Percentiles rank a stretch among this genome's conserved stretches.
Conservation (phyloP, 2,888 invertebrate genomes). For the Ernsta delagoae region DNA sequence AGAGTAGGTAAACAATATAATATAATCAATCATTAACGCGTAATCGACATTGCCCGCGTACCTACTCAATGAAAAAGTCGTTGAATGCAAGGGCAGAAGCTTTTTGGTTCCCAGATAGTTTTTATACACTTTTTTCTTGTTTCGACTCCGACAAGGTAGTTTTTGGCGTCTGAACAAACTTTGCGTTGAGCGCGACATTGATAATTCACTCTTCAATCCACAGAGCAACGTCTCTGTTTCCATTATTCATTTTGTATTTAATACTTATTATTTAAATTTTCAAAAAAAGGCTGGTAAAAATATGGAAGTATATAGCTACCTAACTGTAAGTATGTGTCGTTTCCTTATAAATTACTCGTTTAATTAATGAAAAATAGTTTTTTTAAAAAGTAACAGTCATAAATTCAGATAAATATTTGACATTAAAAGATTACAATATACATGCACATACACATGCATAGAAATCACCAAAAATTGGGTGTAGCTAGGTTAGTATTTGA, state of each 20-base stretch:
- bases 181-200: conserved; percentile 72
- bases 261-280: too few species aligned
- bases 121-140: conserved; percentile 56
- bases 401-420: too few species aligned
- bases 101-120: conserved; percentile 64
- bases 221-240: conserved; percentile 59
- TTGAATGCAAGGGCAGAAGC: conserved; percentile 71
- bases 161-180: conserved; percentile 76
- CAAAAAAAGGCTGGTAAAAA: too few species aligned
- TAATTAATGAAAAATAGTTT: too few species aligned
- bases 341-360: too few species aligned
- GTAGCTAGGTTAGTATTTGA: too few species aligned
- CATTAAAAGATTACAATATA: too few species aligned
- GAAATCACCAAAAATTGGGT: too few species aligned
- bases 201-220: conserved; percentile 78
- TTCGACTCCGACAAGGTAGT: conserved; percentile 66
- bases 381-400: too few species aligned
- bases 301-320: too few species aligned
- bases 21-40: conserved; percentile 77
- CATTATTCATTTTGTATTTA: conserved; percentile 47
- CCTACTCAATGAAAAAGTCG: conserved; percentile 64
- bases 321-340: too few species aligned
- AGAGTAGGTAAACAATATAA: conserved; percentile 70
- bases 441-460: too few species aligned
- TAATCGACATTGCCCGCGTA: conserved; percentile 63